Conservation (phyloP, 2,888 invertebrate species). For the Trileptium ribeirensis region DNA sequence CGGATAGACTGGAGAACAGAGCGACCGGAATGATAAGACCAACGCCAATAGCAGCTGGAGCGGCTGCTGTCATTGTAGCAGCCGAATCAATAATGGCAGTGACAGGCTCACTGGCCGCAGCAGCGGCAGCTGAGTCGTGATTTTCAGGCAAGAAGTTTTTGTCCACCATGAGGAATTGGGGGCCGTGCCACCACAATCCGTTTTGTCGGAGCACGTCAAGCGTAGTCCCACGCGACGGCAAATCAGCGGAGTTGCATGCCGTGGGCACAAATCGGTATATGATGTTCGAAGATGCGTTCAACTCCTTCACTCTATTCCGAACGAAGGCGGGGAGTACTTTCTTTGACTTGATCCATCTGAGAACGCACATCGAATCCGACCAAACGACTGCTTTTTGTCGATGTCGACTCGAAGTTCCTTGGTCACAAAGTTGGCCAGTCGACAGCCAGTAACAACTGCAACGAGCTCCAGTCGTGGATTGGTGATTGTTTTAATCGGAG, state of each 20-base stretch:
- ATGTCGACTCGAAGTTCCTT: neutral
- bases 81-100: neutral
- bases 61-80: neutral
- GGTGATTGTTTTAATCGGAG: conserved; percentile 12
- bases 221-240: neutral
- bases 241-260: conserved; percentile 39
- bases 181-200: neutral
- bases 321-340: neutral
- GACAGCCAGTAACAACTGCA: conserved; percentile 20
- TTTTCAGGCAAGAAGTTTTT: neutral
- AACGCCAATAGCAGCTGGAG: neutral
- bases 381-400: neutral
- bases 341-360: neutral
- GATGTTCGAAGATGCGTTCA: neutral
- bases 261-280: conserved; percentile 18
- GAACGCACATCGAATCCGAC: neutral
- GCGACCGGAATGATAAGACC: neutral
- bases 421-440: neutral
- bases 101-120: neutral
- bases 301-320: neutral
- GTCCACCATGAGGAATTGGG: neutral
- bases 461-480: conserved; percentile 27
- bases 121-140: neutral
- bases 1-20: neutral
- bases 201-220: neutral